phyloP scores from a whole-genome alignment of 2,113 vertebrate genomes.

The Gallinago jamesoni region DNA sequence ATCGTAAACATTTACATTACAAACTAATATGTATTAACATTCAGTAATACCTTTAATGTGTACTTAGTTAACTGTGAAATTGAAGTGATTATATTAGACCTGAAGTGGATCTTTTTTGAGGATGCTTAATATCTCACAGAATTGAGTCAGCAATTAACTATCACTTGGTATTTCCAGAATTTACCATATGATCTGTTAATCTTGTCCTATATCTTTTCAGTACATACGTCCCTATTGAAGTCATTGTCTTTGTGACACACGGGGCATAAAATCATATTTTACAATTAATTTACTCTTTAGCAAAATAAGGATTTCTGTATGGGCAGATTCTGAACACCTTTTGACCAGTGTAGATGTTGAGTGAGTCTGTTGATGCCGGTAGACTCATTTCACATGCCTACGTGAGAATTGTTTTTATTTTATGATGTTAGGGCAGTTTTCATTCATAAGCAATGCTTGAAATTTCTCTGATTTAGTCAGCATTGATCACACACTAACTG shows the following conservation, averaged over 20 bases:
- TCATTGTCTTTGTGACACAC: background rate
- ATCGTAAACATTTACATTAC: background rate
- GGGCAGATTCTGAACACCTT: background rate
- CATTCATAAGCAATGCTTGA: background rate
- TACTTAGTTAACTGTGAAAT: background rate
- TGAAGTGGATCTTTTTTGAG: background rate
- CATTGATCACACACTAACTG: background rate
- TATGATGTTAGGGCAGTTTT: background rate
- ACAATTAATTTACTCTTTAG: background rate
- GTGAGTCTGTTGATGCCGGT: background rate
- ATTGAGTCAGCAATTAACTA: background rate
- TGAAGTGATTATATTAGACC: background rate
- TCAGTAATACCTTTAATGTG: background rate
- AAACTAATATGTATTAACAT: background rate
- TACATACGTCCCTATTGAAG: background rate
- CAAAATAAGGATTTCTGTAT: background rate
- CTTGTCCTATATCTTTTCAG: background rate
- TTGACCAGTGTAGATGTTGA: background rate
- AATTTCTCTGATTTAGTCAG: background rate
- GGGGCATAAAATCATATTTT: background rate
- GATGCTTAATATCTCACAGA: background rate
- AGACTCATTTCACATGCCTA: background rate
- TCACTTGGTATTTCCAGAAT: background rate
- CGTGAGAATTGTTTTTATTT: background rate
- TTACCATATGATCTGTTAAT: background rate